Percentiles rank a stretch among this genome's conserved stretches.
Evolutionary conservation across 2,113 vertebrate genomes (phyloP).

Genomic region (Dasypus novemcinctus): DNA sequence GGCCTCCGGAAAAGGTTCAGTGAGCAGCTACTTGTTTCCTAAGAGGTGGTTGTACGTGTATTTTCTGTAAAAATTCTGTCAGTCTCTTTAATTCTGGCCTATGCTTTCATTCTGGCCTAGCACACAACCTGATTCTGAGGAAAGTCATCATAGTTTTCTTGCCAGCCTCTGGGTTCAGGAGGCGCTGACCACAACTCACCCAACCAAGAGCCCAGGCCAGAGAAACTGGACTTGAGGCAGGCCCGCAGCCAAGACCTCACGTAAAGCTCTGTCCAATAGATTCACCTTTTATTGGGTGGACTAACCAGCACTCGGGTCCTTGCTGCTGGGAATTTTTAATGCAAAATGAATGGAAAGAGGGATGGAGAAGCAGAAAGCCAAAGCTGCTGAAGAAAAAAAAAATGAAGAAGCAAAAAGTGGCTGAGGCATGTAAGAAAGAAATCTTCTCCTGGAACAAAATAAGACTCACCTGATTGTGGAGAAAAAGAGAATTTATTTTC

Average conservation of each 20-base stretch:
- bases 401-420: not conserved
- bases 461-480: too few species aligned
- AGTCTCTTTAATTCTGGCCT: not conserved
- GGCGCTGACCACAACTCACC: not conserved
- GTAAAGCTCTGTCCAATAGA: not conserved
- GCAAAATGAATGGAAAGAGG: not conserved
- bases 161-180: not conserved
- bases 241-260: not conserved
- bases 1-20: not conserved
- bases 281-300: not conserved
- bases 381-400: not conserved
- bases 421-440: not conserved
- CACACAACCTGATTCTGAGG: not conserved
- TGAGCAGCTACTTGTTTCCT: not conserved
- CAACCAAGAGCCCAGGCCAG: not conserved
- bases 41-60: not conserved
- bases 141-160: not conserved
- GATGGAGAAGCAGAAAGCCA: not conserved
- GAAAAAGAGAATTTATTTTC: too few species aligned
- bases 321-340: not conserved
- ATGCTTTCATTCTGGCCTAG: not conserved
- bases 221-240: not conserved
- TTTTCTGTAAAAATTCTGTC: not conserved
- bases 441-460: not conserved
- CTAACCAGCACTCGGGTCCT: not conserved